Percentiles rank a stretch among this genome's conserved stretches.
Conservation (phyloP, 2,888 invertebrate genomes). For the Patella caerulea region DNA sequence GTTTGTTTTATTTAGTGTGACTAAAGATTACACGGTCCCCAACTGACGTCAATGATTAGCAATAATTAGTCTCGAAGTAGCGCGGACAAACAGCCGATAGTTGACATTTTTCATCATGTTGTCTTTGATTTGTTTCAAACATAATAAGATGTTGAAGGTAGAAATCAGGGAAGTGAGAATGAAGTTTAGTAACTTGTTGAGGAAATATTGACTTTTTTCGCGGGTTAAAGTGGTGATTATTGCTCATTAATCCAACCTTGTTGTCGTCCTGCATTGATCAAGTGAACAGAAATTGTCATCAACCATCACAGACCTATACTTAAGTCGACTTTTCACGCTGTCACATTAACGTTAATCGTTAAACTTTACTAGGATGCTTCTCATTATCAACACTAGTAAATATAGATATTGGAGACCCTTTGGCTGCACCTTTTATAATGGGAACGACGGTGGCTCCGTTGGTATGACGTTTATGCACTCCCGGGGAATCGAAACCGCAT, state of each 20-base stretch:
- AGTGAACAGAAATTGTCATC: neutral
- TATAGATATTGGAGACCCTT: no score
- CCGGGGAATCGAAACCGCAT: no score
- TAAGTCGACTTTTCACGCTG: neutral
- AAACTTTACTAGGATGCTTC: neutral
- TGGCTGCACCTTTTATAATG: no score
- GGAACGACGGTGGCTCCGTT: no score
- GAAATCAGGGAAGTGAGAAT: neutral
- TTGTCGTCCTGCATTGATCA: neutral
- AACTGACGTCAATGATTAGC: neutral
- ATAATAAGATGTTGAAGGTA: neutral
- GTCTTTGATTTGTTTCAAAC: neutral
- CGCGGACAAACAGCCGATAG: neutral
- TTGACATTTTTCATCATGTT: neutral
- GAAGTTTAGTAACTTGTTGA: slow-evolving; percentile 1
- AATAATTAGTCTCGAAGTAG: neutral
- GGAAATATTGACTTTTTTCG: slow-evolving; percentile 11
- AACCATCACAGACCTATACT: neutral
- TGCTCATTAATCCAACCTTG: neutral
- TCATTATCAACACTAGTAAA: neutral
- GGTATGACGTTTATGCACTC: no score
- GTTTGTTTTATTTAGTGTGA: neutral
- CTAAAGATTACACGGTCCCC: neutral
- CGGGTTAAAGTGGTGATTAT: neutral
- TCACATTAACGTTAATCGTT: slow-evolving; percentile 1